phyloP scores from a whole-genome alignment of 2,888 invertebrate species.

The Cetonia aurata region DNA sequence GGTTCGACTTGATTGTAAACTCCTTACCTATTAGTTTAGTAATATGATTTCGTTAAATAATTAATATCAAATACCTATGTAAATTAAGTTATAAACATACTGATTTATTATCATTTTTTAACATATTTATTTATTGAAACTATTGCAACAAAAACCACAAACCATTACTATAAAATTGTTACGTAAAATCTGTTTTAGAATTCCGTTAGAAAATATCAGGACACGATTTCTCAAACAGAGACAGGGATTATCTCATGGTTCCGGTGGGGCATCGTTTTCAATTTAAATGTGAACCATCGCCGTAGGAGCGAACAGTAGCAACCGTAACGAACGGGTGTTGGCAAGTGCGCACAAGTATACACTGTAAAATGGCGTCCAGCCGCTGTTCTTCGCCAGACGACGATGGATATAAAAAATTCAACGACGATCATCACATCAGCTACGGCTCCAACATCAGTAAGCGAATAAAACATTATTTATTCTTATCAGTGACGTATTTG shows the following conservation, averaged over 20 bases:
- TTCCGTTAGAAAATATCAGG: too few species aligned
- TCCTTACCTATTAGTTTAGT: too few species aligned
- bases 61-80: too few species aligned
- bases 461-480: constrained; percentile 51
- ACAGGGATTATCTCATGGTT: constrained; percentile 3
- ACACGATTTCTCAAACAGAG: neutral
- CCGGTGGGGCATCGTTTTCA: constrained; percentile 15
- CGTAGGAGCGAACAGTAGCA: constrained; percentile 18
- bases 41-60: too few species aligned
- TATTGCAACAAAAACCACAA: too few species aligned
- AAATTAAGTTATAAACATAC: too few species aligned
- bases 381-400: constrained; percentile 71
- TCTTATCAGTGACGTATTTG: constrained; percentile 20
- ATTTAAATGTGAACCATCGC: constrained; percentile 21
- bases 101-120: too few species aligned
- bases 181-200: too few species aligned
- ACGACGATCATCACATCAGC: constrained; percentile 70
- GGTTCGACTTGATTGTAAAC: too few species aligned
- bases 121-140: too few species aligned
- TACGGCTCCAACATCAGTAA: constrained; percentile 77
- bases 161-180: too few species aligned
- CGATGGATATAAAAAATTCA: constrained; percentile 76
- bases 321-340: constrained; percentile 23
- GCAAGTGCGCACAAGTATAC: neutral
- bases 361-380: constrained; percentile 49